Evolutionary conservation across 2,888 invertebrate species (phyloP), one percentile per base, ranked within the genome.

Genomic region (Watsonalla cultraria): DNA sequence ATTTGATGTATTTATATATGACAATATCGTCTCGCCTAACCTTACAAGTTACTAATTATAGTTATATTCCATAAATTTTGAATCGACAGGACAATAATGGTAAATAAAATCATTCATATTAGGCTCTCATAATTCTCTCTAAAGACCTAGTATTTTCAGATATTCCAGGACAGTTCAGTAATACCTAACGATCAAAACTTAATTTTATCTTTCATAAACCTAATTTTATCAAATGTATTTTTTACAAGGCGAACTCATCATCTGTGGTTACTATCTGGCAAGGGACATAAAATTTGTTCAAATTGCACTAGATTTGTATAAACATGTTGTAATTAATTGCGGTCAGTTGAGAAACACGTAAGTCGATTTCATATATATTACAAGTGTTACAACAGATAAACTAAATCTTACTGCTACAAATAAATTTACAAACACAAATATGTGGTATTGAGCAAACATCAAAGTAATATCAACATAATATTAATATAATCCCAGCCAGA

Each of bases 1-100:
- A 91, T 91, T 91, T 91, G 89, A 91, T 90, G 90, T 91, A 91
- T 91, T 91, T 91, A 91, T 91, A 91, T 91, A 91, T 91, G 91
- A 91, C 91, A 91, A 91, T 91, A 91, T 87, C 90, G 90, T 91
- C 92, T 91, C 91, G 86, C 86, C 91, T 91, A 91, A 90, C 84
- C 88, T 88, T 91, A 91, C 89, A 87, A 82, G 84, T 89, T 89
- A 88, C 90, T 90, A 89, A 88, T 89, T 89, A 89, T 85, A 88
- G 86, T 85, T 86, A 87, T 86, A 85, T 82, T 87, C 83, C 84
- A 85, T 90, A 87, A 90, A 88, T 87, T 87, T 89, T 84, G 89
- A 91, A 90, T 90, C 86, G 86, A 89, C 86, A 89, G 85, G 90
- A 90, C 86, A 90, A 85, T 81, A 79, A 82, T 84, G 84, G 86